Evolutionary conservation across 2,888 invertebrate species (phyloP).

Genomic region (Sarcophaga carnaria): DNA sequence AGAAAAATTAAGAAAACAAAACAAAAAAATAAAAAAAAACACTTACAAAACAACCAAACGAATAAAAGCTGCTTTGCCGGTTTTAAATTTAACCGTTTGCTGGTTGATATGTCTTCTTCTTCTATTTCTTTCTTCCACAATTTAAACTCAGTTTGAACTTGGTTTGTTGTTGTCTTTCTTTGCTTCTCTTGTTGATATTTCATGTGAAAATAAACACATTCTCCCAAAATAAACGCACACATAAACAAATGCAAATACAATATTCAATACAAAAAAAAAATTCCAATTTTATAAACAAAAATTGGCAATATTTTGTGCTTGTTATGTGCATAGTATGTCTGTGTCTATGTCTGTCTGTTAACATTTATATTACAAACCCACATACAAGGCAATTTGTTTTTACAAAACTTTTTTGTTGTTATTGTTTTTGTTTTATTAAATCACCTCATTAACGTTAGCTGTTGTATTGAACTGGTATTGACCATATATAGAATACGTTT

Average conservation of each 20-base stretch:
- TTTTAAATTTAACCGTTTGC: conserved; percentile 16
- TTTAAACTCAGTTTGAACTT: conserved; percentile 52
- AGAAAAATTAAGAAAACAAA: conserved; percentile 35
- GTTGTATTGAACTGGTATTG: conserved; percentile 8
- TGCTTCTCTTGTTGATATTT: no score
- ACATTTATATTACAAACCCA: no score
- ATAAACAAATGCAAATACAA: not conserved
- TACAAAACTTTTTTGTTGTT: no score
- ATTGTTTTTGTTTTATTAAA: not conserved
- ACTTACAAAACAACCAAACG: conserved; percentile 8
- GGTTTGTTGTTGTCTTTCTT: conserved; percentile 16
- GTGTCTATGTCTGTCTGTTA: not conserved
- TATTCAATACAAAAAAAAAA: no score
- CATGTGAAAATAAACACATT: conserved; percentile 14
- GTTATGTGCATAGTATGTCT: no score
- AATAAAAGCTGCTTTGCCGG: conserved; percentile 55
- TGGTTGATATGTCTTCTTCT: not conserved
- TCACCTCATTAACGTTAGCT: conserved; percentile 25
- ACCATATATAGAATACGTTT: conserved; percentile 51
- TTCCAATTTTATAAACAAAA: no score
- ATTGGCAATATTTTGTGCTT: no score
- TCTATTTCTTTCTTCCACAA: conserved; percentile 36
- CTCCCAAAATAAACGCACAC: not conserved
- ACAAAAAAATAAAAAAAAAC: conserved; percentile 15
- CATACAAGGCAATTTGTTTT: no score